Evolutionary conservation across 2,797 vertebrate genomes (phyloP).

Genomic region (Sebastiscus albofasciatus): DNA sequence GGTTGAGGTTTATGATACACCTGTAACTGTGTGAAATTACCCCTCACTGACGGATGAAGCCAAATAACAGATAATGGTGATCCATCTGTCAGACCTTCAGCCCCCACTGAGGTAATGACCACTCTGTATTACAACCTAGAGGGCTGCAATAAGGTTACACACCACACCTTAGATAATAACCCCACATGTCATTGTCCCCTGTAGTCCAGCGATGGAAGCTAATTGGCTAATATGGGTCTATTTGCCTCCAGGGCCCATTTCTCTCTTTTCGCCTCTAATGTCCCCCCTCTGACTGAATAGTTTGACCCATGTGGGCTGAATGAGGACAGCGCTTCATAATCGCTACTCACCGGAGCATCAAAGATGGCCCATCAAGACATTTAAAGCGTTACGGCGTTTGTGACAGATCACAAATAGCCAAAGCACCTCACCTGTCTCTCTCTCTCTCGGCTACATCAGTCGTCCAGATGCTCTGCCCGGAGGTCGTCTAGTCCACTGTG

Average conservation of each 20-base stretch:
- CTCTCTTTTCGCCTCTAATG: conserved; percentile 27
- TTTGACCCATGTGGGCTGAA: conserved; percentile 50
- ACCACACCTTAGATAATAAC: conserved; percentile 42
- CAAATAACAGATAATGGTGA: conserved; percentile 63
- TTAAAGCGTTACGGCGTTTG: conserved; percentile 25
- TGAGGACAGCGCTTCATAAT: conserved; percentile 22
- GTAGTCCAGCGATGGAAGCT: conserved; percentile 31
- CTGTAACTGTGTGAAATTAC: conserved; percentile 31
- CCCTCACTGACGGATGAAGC: conserved; percentile 24
- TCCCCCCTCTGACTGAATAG: conserved; percentile 28
- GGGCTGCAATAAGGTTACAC: conserved; percentile 48
- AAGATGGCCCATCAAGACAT: conserved; percentile 50
- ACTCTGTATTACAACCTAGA: conserved; percentile 38
- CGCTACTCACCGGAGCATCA: conserved; percentile 34
- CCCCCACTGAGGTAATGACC: conserved; percentile 50
- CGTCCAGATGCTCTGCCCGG: conserved; percentile 14
- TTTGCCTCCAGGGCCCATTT: conserved; percentile 52
- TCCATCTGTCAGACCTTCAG: conserved; percentile 47
- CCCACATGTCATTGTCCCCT: conserved; percentile 44
- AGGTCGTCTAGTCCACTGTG: neutral
- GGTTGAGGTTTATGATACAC: conserved; percentile 23
- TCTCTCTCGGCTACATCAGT: neutral
- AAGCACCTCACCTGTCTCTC: neutral
- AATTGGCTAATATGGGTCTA: conserved; percentile 61
- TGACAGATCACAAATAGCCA: conserved; percentile 30